Conservation (phyloP, 2,113 vertebrate genomes). For the Cranoglanis bouderius region DNA sequence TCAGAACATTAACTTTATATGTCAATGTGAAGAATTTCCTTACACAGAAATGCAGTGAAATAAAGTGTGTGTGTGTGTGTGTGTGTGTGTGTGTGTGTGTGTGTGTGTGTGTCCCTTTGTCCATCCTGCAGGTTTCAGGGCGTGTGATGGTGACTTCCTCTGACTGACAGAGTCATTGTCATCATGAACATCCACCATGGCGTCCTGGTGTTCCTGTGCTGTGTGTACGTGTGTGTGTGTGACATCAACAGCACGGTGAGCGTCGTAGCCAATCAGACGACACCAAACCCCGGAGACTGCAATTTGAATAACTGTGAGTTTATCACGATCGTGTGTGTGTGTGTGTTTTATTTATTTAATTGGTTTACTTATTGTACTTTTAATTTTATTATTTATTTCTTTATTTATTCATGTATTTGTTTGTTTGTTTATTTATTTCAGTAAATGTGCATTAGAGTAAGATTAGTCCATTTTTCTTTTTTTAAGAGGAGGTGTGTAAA, state of each 20-base stretch:
- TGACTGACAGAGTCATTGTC: neutral
- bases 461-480: no score
- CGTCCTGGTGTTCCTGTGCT: neutral
- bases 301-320: slow-evolving; percentile 10
- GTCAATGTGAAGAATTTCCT: neutral
- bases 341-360: neutral
- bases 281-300: neutral
- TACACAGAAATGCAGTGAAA: neutral
- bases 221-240: neutral
- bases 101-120: neutral
- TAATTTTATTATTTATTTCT: no score
- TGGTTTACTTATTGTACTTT: no score
- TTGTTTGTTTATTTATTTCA: no score
- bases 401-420: no score
- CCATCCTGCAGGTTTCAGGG: neutral
- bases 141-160: slow-evolving; percentile 10
- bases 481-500: no score
- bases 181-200: neutral
- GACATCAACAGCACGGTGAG: neutral
- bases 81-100: slow-evolving; percentile 1
- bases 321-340: neutral
- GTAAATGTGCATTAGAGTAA: no score
- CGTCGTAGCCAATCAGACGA: neutral
- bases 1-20: neutral
- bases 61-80: neutral